Base-by-base conservation (phyloP, 2,797 vertebrate genomes). In the Characodon lateralis region DNA sequence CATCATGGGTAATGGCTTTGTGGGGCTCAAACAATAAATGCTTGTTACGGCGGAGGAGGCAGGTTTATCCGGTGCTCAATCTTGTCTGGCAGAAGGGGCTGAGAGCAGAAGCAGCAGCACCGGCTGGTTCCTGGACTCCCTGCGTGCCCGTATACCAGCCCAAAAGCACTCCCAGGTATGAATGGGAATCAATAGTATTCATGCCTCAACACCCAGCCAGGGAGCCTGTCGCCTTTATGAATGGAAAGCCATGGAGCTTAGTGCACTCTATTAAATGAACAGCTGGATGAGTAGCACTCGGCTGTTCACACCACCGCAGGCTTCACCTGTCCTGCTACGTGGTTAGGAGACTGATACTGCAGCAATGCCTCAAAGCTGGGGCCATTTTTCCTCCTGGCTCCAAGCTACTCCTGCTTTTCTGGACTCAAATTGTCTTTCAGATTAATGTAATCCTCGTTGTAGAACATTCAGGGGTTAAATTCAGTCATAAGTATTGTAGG, bases 1-100 rank as follows among this genome's bases (percentile, higher is more conserved):
- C 92, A 93, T 94, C 92, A 90, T 94, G 92, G 93, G 92, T 94
- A 94, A 94, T 94, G 89, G 90, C 92, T 94, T 93, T 92, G 92
- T 90, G 86, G 89, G 89, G 91, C 89, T 90, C 91, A 90, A 90
- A 92, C 90, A 91, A 93, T 94, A 94, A 95, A 94, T 91, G 92
- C 91, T 92, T 93, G 91, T 94, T 94, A 93, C 82, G 87, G 90
- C 80, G 83, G 89, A 90, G 89, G 90, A 93, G 87, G 85, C 89
- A 85, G 91, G 87, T 91, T 93, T 94, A 94, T 94, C 93, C 92
- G 84, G 89, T 89, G 91, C 93, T 95, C 92, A 86, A 94, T 94
- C 94, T 93, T 91, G 83, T 90, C 87, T 90, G 86, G 88, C 83
- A 90, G 88, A 80, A 78, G 78, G 80, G 79, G 83, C 79, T 70